phyloP scores from a whole-genome alignment of 2,113 vertebrate species.

The Nesogale talazaci region DNA sequence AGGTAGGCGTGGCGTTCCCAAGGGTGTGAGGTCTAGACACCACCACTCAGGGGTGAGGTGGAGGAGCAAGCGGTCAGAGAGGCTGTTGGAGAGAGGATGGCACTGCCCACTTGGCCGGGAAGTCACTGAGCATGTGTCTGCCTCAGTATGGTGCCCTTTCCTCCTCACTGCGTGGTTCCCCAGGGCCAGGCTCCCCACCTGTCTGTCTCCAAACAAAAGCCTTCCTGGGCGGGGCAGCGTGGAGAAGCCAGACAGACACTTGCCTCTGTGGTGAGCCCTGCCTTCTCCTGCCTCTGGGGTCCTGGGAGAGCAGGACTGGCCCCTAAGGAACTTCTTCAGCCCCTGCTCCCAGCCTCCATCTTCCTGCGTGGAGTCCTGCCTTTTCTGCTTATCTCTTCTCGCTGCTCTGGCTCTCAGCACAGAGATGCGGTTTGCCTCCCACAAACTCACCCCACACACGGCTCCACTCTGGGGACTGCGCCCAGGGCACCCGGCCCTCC shows the following conservation, averaged over 20 bases:
- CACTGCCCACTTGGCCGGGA: not conserved
- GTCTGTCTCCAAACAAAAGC: not conserved
- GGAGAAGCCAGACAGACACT: no score
- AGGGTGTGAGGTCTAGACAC: not conserved
- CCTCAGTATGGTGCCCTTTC: not conserved
- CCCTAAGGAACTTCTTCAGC: not conserved
- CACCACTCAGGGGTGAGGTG: not conserved
- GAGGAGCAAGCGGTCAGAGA: not conserved
- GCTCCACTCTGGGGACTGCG: not conserved
- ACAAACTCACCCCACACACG: no score
- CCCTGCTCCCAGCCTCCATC: not conserved
- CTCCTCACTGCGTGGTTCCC: not conserved
- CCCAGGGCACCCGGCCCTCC: not conserved
- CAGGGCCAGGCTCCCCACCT: not conserved
- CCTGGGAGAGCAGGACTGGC: fast-evolving
- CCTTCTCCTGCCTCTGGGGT: not conserved
- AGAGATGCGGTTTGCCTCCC: not conserved
- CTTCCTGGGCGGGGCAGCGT: no score
- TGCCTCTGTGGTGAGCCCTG: not conserved
- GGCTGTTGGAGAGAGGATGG: no score
- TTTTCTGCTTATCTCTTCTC: no score
- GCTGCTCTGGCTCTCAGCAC: not conserved
- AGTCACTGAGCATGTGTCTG: not conserved
- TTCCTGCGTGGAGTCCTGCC: not conserved
- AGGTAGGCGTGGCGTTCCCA: not conserved